Evolutionary conservation across 1,140 invertebrate genomes (phyloP).

Genomic region (Zaprionus tsacasi): DNA sequence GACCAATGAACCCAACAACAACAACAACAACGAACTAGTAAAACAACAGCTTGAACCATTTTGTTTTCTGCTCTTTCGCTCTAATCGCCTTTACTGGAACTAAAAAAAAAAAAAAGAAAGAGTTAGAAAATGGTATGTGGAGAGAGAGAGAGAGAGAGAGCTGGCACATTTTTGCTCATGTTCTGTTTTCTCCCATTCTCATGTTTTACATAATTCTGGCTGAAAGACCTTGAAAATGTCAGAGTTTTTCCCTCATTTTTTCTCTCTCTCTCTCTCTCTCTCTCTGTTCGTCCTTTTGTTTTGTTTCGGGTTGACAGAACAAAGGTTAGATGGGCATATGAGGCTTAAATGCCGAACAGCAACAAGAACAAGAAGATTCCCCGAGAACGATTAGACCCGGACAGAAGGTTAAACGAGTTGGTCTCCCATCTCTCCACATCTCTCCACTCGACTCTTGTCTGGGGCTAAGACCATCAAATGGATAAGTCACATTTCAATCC

Average conservation of each 20-base stretch:
- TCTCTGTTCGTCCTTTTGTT: constrained; percentile 3
- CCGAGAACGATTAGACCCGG: constrained; percentile 25
- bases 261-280: too few species aligned
- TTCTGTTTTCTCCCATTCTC: constrained; percentile 8
- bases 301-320: constrained; percentile 15
- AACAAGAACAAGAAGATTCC: constrained; percentile 23
- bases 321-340: constrained; percentile 35
- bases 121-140: too few species aligned
- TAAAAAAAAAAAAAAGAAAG: constrained; percentile 7
- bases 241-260: constrained; percentile 8
- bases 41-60: constrained; percentile 40
- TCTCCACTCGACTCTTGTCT: neutral
- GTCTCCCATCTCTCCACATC: neutral
- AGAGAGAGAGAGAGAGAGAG: neutral
- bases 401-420: constrained; percentile 42
- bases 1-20: constrained; percentile 46
- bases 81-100: constrained; percentile 41
- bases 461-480: constrained; percentile 9
- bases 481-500: constrained; percentile 31
- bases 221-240: constrained; percentile 37
- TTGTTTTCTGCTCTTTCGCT: constrained; percentile 18
- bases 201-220: constrained; percentile 45
- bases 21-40: constrained; percentile 18
- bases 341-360: constrained; percentile 33
- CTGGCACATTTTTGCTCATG: neutral